A percentile compares a stretch with the other conserved stretches of the same genome.
Evolutionary conservation across 2,888 invertebrate genomes (phyloP).

Genomic region (Byasa hedistus): DNA sequence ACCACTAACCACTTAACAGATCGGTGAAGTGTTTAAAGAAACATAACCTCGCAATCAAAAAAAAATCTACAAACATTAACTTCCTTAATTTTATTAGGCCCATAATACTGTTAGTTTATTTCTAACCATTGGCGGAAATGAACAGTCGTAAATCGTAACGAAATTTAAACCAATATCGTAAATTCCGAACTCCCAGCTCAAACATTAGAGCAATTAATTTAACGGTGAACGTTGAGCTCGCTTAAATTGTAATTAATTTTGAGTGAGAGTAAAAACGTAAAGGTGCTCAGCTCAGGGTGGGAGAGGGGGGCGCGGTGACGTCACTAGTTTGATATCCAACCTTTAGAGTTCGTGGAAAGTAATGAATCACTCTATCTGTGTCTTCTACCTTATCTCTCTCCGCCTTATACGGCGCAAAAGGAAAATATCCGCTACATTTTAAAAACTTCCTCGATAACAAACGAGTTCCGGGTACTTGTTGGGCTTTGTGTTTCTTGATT

Average conservation of each 20-base stretch:
- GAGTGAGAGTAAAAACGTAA: conserved; percentile 25
- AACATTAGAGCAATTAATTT: conserved; percentile 43
- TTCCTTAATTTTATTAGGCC: conserved; percentile 23
- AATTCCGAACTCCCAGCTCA: conserved; percentile 40
- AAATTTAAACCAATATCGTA: conserved; percentile 40
- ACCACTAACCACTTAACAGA: conserved; percentile 5
- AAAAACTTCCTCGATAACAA: conserved; percentile 7
- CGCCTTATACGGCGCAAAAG: conserved; percentile 6
- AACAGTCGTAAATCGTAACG: conserved; percentile 38
- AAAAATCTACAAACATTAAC: conserved; percentile 20
- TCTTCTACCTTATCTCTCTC: conserved; percentile 18
- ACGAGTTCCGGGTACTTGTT: conserved; percentile 2
- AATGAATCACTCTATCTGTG: conserved; percentile 29
- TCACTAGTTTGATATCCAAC: conserved; percentile 27
- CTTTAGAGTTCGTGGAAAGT: conserved; percentile 25
- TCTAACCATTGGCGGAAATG: conserved; percentile 33
- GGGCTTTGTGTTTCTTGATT: neutral
- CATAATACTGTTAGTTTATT: conserved; percentile 30
- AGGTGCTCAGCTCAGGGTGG: conserved; percentile 22
- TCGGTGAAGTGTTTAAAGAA: conserved; percentile 2
- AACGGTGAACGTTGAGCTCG: conserved; percentile 36
- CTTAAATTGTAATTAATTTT: conserved; percentile 38
- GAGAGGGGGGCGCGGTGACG: conserved; percentile 5
- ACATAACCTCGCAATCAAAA: conserved; percentile 19
- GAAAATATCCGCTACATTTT: conserved; percentile 20